These are phyloP conservation scores for Ormyrus pomaceus DNA, from an alignment of 2,888 invertebrate genomes.

Conservation along the genomic window DNA sequence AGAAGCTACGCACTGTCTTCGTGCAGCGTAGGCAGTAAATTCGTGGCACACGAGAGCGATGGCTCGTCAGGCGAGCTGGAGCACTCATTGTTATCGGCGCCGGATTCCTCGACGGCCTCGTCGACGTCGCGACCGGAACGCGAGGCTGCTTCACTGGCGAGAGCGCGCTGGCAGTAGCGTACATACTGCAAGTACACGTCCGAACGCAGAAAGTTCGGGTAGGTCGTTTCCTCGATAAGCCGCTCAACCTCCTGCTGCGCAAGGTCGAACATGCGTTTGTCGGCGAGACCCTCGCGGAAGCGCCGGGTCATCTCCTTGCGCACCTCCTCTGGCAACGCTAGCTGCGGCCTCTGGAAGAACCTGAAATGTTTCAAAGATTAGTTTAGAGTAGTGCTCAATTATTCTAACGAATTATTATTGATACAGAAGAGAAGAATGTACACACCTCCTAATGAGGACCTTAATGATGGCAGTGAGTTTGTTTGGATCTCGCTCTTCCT, in stretches of 20 bases:
- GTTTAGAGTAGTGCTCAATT: too few species aligned
- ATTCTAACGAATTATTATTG: too few species aligned
- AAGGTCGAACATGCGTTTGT: constrained; percentile 89
- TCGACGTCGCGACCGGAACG: background rate
- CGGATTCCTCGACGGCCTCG: background rate
- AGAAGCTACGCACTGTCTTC: constrained; percentile 84
- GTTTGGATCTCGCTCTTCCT: constrained; percentile 87
- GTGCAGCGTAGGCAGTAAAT: constrained; percentile 87
- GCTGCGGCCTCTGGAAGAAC: constrained; percentile 87
- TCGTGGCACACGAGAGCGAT: constrained; percentile 76
- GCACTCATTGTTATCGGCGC: constrained; percentile 61
- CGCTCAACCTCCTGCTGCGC: constrained; percentile 90
- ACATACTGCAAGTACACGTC: constrained; percentile 93
- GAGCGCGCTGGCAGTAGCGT: constrained; percentile 80
- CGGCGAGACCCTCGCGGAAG: constrained; percentile 84
- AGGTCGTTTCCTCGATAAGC: constrained; percentile 90
- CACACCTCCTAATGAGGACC: constrained; percentile 83
- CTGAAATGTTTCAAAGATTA: constrained; percentile 71
- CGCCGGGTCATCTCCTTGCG: constrained; percentile 86
- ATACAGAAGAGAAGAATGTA: background rate
- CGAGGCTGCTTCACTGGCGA: background rate
- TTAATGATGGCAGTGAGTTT: constrained; percentile 86
- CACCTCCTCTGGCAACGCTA: constrained; percentile 89
- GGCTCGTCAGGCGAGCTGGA: constrained; percentile 72
- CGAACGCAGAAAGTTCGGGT: constrained; percentile 94